Conservation (phyloP, 2,113 vertebrate genomes). For the Bos indicus region DNA sequence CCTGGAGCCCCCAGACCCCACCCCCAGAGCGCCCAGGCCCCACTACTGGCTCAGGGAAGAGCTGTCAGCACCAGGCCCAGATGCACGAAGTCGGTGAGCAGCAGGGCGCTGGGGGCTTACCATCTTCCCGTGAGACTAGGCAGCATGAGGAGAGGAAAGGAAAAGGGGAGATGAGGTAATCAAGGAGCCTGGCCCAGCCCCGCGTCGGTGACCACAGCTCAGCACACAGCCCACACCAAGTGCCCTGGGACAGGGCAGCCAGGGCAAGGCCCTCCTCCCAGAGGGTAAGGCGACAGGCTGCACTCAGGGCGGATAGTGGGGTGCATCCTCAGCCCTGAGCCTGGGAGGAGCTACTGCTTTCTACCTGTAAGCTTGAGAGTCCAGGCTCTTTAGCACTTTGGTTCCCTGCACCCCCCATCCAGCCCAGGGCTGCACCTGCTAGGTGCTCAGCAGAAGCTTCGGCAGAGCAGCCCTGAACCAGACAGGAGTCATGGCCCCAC, state of each 20-base stretch:
- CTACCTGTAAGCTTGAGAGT: accelerated
- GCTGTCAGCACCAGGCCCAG: accelerated
- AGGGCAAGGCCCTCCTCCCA: no score
- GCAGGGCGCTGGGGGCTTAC: conserved; percentile 83
- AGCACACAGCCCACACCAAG: accelerated
- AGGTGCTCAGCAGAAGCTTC: neutral
- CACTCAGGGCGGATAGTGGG: neutral
- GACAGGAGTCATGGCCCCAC: neutral
- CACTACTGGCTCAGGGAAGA: neutral
- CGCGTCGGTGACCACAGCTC: accelerated
- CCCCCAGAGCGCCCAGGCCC: neutral
- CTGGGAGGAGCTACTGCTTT: accelerated
- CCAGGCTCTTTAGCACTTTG: accelerated
- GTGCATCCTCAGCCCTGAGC: no score
- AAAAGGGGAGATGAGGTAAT: conserved; percentile 44
- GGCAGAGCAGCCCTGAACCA: neutral
- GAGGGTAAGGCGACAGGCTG: neutral
- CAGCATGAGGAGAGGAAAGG: conserved; percentile 86
- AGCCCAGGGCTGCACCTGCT: neutral
- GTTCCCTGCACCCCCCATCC: neutral
- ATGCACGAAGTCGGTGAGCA: accelerated
- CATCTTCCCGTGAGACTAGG: conserved; percentile 97
- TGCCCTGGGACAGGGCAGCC: accelerated
- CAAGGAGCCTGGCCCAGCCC: neutral
- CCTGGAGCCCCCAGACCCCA: neutral